Percentiles rank a stretch among this genome's conserved stretches.
phyloP scores from a whole-genome alignment of 1,140 invertebrate species.

The Drosophila burlai region DNA sequence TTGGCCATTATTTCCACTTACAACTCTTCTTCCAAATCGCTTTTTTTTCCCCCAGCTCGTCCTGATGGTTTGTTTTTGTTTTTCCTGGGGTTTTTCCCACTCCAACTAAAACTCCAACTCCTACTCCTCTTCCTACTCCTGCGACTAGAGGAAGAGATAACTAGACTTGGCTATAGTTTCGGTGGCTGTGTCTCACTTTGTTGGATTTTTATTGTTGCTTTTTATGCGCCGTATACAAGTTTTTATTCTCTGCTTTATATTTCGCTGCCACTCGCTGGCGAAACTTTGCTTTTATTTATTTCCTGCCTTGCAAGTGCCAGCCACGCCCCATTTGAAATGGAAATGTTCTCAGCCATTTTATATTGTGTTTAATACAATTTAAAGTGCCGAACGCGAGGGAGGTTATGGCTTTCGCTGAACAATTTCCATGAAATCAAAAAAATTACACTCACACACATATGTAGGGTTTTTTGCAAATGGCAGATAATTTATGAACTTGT shows the following conservation, averaged over 20 bases:
- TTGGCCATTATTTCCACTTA: conserved; percentile 48
- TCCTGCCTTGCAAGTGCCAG: conserved; percentile 43
- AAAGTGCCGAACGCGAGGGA: conserved; percentile 1
- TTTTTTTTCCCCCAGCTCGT: background rate
- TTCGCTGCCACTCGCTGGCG: conserved; percentile 5
- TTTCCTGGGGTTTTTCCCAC: conserved; percentile 2
- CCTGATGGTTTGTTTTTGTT: conserved; percentile 15
- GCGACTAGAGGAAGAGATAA: conserved; percentile 12
- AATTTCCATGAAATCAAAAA: conserved; percentile 32
- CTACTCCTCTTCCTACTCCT: too few relatives aligned
- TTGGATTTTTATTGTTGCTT: conserved; percentile 44
- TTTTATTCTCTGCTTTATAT: conserved; percentile 37
- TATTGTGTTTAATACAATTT: conserved; percentile 56
- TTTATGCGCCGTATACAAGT: conserved; percentile 41
- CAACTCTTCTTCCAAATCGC: conserved; percentile 33
- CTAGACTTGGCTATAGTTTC: conserved; percentile 40
- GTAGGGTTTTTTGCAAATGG: conserved; percentile 4
- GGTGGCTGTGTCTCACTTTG: conserved; percentile 44
- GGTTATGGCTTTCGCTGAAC: conserved; percentile 27
- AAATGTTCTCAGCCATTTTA: conserved; percentile 40
- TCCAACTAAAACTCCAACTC: background rate
- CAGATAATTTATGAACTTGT: conserved; percentile 62
- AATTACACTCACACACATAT: conserved; percentile 29
- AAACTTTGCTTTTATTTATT: conserved; percentile 48
- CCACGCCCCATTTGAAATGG: conserved; percentile 45